phyloP scores from a whole-genome alignment of 2,113 vertebrate genomes.

The Picathartes gymnocephalus region DNA sequence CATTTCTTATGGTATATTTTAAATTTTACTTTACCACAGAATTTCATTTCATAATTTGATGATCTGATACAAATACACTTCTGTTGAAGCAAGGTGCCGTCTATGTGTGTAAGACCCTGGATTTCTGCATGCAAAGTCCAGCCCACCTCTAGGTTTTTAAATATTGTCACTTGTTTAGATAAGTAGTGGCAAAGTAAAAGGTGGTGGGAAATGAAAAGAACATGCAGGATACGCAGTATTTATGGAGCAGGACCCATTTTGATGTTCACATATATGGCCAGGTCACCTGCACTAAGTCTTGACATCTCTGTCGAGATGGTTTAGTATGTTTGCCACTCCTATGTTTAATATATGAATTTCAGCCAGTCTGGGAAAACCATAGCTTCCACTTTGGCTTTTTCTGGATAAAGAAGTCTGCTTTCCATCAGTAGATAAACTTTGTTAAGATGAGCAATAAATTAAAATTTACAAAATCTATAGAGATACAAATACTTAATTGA shows the following conservation, averaged over 20 bases:
- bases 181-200: not conserved
- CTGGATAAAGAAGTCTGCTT: not conserved
- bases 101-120: not conserved
- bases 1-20: not conserved
- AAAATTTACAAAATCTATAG: not conserved
- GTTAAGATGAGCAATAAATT: not conserved
- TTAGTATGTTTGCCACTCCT: not conserved
- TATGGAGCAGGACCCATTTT: not conserved
- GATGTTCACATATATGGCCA: not conserved
- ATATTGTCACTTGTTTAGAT: not conserved
- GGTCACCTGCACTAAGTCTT: not conserved
- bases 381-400: not conserved
- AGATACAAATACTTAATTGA: not conserved
- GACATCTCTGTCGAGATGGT: not conserved
- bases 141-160: not conserved
- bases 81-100: not conserved
- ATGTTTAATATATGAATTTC: not conserved
- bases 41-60: constrained; percentile 12
- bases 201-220: not conserved
- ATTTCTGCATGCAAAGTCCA: not conserved
- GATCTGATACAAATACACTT: not conserved
- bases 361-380: not conserved
- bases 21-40: constrained; percentile 25
- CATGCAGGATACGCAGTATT: rapidly evolving
- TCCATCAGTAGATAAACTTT: not conserved